Evolutionary conservation across 2,797 vertebrate species (phyloP), one percentile per base, ranked within the genome.

Genomic region (Falco rusticolus): DNA sequence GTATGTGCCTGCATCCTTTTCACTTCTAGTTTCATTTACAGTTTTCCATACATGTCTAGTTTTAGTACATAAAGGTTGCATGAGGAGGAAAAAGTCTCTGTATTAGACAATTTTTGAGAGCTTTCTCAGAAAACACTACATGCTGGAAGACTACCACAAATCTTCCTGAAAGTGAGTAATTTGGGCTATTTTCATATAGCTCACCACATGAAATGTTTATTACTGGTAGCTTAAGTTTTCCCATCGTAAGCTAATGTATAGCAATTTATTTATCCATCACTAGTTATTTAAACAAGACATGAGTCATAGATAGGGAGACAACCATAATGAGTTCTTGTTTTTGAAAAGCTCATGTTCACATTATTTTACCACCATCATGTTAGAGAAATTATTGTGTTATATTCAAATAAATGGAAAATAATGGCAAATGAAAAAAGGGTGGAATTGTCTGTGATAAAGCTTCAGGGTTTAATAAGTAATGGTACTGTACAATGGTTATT

Each of bases 381-480:
- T 86, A 80, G 34, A 87, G 21, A 65, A 82, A 94, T 93, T 79
- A 84, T 37, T 84, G 11, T 47, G 43, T 93, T 90, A 90, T 84
- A 92, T 68, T 93, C 20, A 95, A 96, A 95, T 74, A 91, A 88
- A 91, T 92, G 33, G 66, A 95, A 96, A 87, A 48, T 37, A 95
- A 96, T 84, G 47, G 15, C 84, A 95, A 96, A 87, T 57, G 13
- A 53, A 89, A 93, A 94, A 94, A 41, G 8, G 48, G 21, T 66
- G 78, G 56, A 85, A 76, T 66, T 82, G 28, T 69, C 48, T 92
- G 26, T 75, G 39, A 57, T 11, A 94, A n/a, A 81, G 39, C 56
- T 66, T 89, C 66, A 64, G 39, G 84, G 8, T 74, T 96, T 82
- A 93, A 77, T 89, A 97, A 76, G 37, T 33, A 84, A 64, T 0